Base-by-base conservation (phyloP, 2,888 invertebrate genomes). In the Eupeodes latifasciatus region DNA sequence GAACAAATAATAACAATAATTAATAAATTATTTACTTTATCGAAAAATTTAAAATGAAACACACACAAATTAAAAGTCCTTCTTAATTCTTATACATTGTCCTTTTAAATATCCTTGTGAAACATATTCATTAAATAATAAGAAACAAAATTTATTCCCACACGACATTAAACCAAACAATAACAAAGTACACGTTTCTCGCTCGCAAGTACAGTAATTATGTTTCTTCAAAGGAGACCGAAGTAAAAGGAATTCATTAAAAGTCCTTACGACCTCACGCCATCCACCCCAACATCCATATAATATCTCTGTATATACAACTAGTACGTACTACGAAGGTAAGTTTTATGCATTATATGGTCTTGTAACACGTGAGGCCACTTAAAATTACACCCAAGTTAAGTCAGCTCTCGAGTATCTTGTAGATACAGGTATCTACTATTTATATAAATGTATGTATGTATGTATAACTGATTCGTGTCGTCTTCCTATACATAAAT, bases 331-430 rank as follows among this genome's bases (percentile, higher is more conserved):
- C n/a, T 47, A 47, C 11, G 10, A 40, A 40, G 40, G 40, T 40
- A 40, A 40, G 40, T 40, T 5, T 40, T 40, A 40, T 40, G 40
- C 40, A 57, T 27, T 57, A 64, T 12, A 84, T 75, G 40, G 27
- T 40, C 36, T 61, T 66, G 72, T 76, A 76, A 72, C 86, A 87
- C 87, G 87, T 84, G 87, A 87, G 72, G 53, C 76, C 87, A 87
- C 84, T 87, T 87, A 72, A 83, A 80, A 83, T 51, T 76, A 66
- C 77, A 81, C 40, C 61, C 40, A 64, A 47, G 69, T 53, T 55
- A 71, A 51, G 19, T 27, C 47, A 71, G 62, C 74, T 74, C 59
- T 71, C 5, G 40, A 59, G 55, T 36, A 59, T 66, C 72, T 61
- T 66, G 49, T 57, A 69, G 27, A 27, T 27, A 27, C 27, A 27